Percentiles rank a stretch among this genome's conserved stretches.
Evolutionary conservation across 1,140 invertebrate species (phyloP).

Genomic region (Laupala kohalensis): DNA sequence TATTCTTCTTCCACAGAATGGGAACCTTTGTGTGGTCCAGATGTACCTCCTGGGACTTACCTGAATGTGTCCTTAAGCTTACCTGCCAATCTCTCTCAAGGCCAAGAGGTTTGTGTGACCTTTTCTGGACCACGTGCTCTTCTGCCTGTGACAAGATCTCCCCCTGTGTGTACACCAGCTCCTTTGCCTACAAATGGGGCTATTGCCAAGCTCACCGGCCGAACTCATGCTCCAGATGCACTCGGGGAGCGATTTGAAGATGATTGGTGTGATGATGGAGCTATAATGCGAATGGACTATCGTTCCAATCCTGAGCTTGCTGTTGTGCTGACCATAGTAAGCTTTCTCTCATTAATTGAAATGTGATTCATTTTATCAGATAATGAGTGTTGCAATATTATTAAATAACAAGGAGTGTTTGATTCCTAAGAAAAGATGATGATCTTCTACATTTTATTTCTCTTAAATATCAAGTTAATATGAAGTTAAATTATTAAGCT

Average conservation of each 20-base stretch:
- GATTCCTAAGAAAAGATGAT: too few species aligned
- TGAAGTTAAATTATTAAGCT: too few species aligned
- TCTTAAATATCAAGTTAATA: too few species aligned
- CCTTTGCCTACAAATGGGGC: background rate
- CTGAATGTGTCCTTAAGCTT: constrained; percentile 4
- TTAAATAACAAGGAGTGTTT: too few species aligned
- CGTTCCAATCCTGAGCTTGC: constrained; percentile 6
- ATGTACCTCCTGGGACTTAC: background rate
- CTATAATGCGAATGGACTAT: constrained; percentile 8
- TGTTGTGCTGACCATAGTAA: constrained; percentile 8
- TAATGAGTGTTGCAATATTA: too few species aligned
- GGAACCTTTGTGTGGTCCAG: background rate
- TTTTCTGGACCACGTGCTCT: constrained; percentile 7
- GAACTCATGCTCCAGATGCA: constrained; percentile 1
- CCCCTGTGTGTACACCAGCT: constrained; percentile 1
- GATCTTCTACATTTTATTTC: too few species aligned
- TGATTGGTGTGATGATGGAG: constrained; percentile 10
- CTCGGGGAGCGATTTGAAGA: constrained; percentile 7
- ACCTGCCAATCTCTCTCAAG: constrained; percentile 7
- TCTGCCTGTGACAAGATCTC: constrained; percentile 4
- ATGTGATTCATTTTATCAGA: too few species aligned
- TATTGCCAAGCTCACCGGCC: background rate
- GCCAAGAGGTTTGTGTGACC: constrained; percentile 9
- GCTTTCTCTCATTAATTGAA: background rate
- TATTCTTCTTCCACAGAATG: constrained; percentile 1